Evolutionary conservation across 2,113 vertebrate species (phyloP).

Genomic region (human (Homo sapiens)): GRCh38 chr16:53645501-53646000

Average conservation of each 20-base stretch:
- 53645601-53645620: constrained; percentile 54
- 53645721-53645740: constrained; percentile 84
- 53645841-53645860: constrained; percentile 93
- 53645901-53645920: constrained; percentile 85
- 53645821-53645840: constrained; percentile 90
- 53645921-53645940: constrained; percentile 90
- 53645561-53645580: background rate
- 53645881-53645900: constrained; percentile 57
- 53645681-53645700: constrained; percentile 87
- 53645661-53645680: constrained; percentile 90
- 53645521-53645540: constrained; percentile 22
- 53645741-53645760: constrained; percentile 88
- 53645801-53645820: constrained; percentile 85
- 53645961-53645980: constrained; percentile 68
- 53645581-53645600: background rate
- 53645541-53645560: background rate
- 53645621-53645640: constrained; percentile 88
- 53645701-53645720: constrained; percentile 92
- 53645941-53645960: constrained; percentile 75
- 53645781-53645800: constrained; percentile 86
- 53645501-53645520: background rate
- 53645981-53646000: constrained; percentile 74
- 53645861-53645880: constrained; percentile 91
- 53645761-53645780: constrained; percentile 88
- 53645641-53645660: constrained; percentile 88